Evolutionary conservation across 2,797 vertebrate genomes (phyloP).

Genomic region (Myotis daubentonii): DNA sequence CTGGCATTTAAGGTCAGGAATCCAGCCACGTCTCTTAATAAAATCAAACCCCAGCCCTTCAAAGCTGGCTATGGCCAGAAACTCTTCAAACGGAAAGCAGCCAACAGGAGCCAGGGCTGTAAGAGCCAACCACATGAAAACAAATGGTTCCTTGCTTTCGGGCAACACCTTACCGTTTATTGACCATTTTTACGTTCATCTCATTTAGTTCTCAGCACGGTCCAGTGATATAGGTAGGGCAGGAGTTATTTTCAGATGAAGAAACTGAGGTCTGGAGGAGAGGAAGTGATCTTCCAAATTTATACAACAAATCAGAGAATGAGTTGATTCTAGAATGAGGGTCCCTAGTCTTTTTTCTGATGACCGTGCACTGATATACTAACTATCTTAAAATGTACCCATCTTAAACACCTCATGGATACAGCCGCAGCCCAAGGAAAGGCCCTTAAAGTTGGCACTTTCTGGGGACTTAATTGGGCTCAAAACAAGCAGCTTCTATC

Average conservation of each 20-base stretch:
- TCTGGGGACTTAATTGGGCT: background rate
- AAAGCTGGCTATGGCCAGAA: background rate
- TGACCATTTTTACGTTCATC: background rate
- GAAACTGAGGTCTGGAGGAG: background rate
- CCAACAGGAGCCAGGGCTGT: background rate
- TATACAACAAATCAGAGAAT: background rate
- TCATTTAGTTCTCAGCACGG: background rate
- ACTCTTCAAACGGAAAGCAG: background rate
- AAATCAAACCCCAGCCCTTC: background rate
- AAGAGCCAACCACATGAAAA: background rate
- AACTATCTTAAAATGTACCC: background rate
- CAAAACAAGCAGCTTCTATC: background rate
- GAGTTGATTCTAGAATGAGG: background rate
- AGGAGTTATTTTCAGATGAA: background rate
- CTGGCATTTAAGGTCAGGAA: background rate
- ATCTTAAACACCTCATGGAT: background rate
- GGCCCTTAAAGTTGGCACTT: background rate
- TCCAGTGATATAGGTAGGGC: background rate
- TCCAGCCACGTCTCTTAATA: background rate
- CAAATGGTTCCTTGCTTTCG: background rate
- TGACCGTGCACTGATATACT: background rate
- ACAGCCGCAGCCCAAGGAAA: background rate
- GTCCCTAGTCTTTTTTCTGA: background rate
- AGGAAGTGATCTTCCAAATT: background rate
- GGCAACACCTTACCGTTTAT: fast-evolving